Conservation (phyloP, 2,113 vertebrate species). For the Heloderma charlesbogerti region DNA sequence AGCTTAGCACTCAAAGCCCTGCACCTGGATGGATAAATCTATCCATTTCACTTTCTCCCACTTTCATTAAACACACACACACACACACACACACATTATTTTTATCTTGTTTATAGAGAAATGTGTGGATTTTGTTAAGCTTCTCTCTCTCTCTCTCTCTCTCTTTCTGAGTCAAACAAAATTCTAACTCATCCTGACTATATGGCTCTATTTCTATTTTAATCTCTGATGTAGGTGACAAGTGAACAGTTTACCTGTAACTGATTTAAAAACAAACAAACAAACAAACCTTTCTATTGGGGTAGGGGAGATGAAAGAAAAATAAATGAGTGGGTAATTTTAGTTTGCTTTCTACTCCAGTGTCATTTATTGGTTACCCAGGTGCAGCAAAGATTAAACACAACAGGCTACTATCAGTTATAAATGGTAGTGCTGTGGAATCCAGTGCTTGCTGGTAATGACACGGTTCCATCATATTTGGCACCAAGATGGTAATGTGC, state of each 20-base stretch:
- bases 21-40: too few relatives aligned
- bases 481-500: conserved; percentile 42
- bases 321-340: too few relatives aligned
- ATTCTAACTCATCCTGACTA: too few relatives aligned
- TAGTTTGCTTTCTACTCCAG: background rate
- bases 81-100: too few relatives aligned
- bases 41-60: too few relatives aligned
- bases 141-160: too few relatives aligned
- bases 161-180: too few relatives aligned
- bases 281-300: background rate
- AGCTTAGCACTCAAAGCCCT: too few relatives aligned
- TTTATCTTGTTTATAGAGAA: too few relatives aligned
- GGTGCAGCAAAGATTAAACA: background rate
- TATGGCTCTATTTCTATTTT: too few relatives aligned
- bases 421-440: conserved; percentile 39
- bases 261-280: background rate
- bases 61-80: too few relatives aligned
- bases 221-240: background rate
- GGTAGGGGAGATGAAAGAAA: background rate
- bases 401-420: conserved; percentile 53
- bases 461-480: background rate
- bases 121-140: too few relatives aligned
- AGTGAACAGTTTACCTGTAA: background rate
- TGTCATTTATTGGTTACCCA: background rate
- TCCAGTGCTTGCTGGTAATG: conserved; percentile 20